phyloP scores from a whole-genome alignment of 2,113 vertebrate species.

The Oncorhynchus tshawytscha region DNA sequence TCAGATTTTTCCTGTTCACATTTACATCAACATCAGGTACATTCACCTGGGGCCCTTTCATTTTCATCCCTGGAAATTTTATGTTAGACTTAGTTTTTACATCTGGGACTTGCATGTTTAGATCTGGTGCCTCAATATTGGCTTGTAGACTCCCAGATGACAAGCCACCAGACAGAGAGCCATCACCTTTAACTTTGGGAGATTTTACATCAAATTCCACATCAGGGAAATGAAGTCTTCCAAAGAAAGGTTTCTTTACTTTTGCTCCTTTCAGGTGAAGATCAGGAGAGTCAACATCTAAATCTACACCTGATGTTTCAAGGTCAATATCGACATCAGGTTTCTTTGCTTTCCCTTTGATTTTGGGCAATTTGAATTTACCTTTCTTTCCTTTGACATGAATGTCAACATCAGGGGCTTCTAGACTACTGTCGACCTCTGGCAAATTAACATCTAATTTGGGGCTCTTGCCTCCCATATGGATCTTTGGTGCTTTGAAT shows the following conservation, averaged over 20 bases:
- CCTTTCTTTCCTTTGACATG: conserved; percentile 82
- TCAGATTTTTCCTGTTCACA: conserved; percentile 22
- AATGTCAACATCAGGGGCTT: conserved; percentile 71
- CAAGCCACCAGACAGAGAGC: conserved; percentile 57
- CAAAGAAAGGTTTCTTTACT: conserved; percentile 84
- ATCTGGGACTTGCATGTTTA: conserved; percentile 65
- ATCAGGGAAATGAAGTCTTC: conserved; percentile 88
- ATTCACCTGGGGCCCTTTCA: conserved; percentile 3
- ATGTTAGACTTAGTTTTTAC: conserved; percentile 64
- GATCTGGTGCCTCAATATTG: conserved; percentile 31
- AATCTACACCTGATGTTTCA: conserved; percentile 63
- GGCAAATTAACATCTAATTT: conserved; percentile 74
- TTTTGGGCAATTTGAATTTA: conserved; percentile 91
- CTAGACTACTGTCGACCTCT: conserved; percentile 70
- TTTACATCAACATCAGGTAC: conserved; percentile 53
- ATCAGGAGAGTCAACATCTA: conserved; percentile 49
- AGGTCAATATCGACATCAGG: conserved; percentile 65
- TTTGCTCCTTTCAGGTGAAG: conserved; percentile 75
- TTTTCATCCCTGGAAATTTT: conserved; percentile 60
- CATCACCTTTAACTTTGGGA: conserved; percentile 77
- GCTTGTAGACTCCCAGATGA: conserved; percentile 52
- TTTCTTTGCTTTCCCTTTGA: conserved; percentile 79
- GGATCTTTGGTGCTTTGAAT: conserved; percentile 77
- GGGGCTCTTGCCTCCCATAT: conserved; percentile 71
- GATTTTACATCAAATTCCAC: conserved; percentile 93